phyloP scores from a whole-genome alignment of 2,888 invertebrate genomes.

The Ophion obscuratus region DNA sequence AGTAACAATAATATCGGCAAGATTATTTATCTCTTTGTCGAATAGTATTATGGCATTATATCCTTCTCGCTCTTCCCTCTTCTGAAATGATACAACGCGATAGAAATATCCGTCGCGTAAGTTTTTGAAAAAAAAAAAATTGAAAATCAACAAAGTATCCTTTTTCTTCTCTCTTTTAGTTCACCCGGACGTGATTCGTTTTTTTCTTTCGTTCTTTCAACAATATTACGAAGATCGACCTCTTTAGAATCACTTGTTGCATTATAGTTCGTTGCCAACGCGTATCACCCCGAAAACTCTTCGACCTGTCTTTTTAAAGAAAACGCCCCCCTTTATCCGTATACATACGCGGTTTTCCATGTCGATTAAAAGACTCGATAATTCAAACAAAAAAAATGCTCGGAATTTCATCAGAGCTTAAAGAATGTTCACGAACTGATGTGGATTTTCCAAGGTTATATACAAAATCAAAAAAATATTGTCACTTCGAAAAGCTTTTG shows the following conservation, averaged over 20 bases:
- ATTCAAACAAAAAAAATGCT: neutral
- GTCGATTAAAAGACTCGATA: neutral
- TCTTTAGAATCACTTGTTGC: slow-evolving; percentile 61
- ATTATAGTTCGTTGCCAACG: slow-evolving; percentile 66
- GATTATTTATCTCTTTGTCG: slow-evolving; percentile 57
- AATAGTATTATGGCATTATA: slow-evolving; percentile 37
- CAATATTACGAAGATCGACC: slow-evolving; percentile 59
- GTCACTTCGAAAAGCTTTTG: neutral
- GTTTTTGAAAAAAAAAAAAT: slow-evolving; percentile 46
- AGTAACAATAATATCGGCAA: slow-evolving; percentile 57
- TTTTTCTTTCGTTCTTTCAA: slow-evolving; percentile 50
- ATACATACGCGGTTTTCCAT: neutral
- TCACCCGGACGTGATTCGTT: neutral
- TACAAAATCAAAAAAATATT: neutral
- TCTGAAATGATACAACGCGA: slow-evolving; percentile 43
- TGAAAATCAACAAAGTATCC: slow-evolving; percentile 41
- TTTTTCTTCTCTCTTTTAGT: slow-evolving; percentile 1
- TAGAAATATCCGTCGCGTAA: slow-evolving; percentile 32
- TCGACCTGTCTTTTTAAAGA: slow-evolving; percentile 16
- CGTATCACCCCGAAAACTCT: slow-evolving; percentile 54
- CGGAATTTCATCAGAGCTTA: neutral
- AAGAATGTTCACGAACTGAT: neutral
- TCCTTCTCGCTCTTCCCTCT: slow-evolving; percentile 13
- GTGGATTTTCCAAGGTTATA: neutral
- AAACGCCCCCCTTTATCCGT: neutral